Percentiles rank a stretch among this genome's conserved stretches.
Conservation (phyloP, 92 coral and sea anemone genomes). For the Paragorgia papillata region DNA sequence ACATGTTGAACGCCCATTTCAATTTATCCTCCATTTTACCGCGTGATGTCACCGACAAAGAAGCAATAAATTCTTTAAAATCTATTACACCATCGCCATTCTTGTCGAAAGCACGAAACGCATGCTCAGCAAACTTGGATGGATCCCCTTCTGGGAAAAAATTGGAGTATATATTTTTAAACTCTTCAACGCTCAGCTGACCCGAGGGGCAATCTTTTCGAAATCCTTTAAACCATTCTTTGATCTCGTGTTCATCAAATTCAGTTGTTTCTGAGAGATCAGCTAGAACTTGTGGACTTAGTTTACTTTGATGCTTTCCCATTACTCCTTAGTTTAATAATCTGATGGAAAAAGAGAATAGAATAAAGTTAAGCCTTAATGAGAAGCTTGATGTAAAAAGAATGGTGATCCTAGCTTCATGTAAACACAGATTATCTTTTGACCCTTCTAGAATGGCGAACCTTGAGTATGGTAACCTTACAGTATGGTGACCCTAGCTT, state of each 20-base stretch:
- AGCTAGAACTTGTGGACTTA: slow-evolving; percentile 69
- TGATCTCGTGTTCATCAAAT: slow-evolving; percentile 74
- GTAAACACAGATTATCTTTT: too few relatives aligned
- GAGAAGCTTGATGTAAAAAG: not conserved
- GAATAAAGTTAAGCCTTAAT: not conserved
- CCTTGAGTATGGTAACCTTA: too few relatives aligned
- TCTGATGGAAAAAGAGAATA: not conserved
- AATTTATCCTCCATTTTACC: slow-evolving; percentile 35
- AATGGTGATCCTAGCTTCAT: not conserved
- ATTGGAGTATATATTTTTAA: slow-evolving; percentile 81
- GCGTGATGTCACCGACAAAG: slow-evolving; percentile 38
- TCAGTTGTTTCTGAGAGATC: slow-evolving; percentile 80
- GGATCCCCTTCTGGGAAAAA: slow-evolving; percentile 92
- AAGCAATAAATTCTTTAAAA: slow-evolving; percentile 36
- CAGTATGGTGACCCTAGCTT: too few relatives aligned
- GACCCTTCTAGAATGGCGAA: too few relatives aligned
- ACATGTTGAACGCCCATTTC: slow-evolving; percentile 43
- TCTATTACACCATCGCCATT: slow-evolving; percentile 74
- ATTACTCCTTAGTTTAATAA: slow-evolving; percentile 25
- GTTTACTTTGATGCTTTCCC: slow-evolving; percentile 85
- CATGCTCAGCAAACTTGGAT: slow-evolving; percentile 80
- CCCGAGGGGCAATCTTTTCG: slow-evolving; percentile 94
- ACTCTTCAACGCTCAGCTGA: slow-evolving; percentile 67
- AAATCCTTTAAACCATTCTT: slow-evolving; percentile 92
- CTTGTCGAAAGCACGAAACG: slow-evolving; percentile 85